Conservation (phyloP, 64 coral and sea anemone species). For the Stichodactyla mertensii region DNA sequence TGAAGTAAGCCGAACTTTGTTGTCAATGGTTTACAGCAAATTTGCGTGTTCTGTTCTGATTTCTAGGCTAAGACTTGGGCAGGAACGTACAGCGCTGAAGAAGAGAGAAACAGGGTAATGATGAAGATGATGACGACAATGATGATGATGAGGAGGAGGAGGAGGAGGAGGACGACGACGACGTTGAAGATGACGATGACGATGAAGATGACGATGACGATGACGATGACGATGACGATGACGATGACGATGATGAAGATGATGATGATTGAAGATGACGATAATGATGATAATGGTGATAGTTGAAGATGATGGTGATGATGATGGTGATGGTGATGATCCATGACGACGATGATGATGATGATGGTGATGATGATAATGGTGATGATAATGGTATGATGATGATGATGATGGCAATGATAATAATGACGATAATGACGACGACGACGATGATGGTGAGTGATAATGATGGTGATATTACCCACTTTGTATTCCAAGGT, state of each 20-base stretch:
- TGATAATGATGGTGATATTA: not conserved
- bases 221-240: not conserved
- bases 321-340: not conserved
- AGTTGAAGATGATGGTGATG: not conserved
- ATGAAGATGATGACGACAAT: too few species aligned
- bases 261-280: too few species aligned
- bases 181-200: not conserved
- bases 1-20: too few species aligned
- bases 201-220: not conserved
- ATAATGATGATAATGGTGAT: not conserved
- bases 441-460: not conserved
- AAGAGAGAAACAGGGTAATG: conserved; percentile 67
- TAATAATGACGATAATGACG: not conserved
- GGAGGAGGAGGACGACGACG: too few species aligned
- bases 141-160: too few species aligned
- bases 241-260: too few species aligned
- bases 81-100: conserved; percentile 75
- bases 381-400: not conserved
- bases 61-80: conserved; percentile 70
- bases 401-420: not conserved
- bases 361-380: not conserved
- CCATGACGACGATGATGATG: too few species aligned
- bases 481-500: conserved; percentile 1
- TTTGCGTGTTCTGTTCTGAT: not conserved
- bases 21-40: too few species aligned